Evolutionary conservation across 2,113 vertebrate species (phyloP).

Genomic region (Hemichromis elongatus): DNA sequence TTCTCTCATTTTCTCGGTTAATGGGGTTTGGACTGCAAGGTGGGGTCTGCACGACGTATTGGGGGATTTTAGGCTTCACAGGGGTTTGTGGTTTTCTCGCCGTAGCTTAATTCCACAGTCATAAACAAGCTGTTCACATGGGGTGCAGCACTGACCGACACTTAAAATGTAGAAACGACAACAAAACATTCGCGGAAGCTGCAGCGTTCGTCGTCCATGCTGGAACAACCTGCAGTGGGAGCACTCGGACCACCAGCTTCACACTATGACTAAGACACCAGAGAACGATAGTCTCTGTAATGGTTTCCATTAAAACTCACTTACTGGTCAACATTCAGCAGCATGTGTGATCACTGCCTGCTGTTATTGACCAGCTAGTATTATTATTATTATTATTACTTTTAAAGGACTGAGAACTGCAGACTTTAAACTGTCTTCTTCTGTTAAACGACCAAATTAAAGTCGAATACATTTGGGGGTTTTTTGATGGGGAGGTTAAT

Average conservation of each 20-base stretch:
- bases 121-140: background rate
- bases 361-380: background rate
- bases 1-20: background rate
- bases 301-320: background rate
- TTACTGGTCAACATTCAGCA: background rate
- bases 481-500: background rate
- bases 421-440: background rate
- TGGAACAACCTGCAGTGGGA: background rate
- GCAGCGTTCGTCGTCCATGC: background rate
- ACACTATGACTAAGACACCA: background rate
- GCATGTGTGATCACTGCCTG: background rate
- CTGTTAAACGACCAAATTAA: background rate
- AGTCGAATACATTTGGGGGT: background rate
- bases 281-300: background rate
- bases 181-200: background rate
- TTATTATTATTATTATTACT: background rate
- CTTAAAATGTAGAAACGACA: background rate
- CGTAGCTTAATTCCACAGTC: too few species aligned
- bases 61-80: background rate
- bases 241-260: background rate
- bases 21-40: background rate
- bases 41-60: background rate
- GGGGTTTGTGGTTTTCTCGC: background rate
- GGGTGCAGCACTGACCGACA: background rate
- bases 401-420: background rate